These are phyloP conservation scores for Tryphoninae sp. DNA, from an alignment of 2,888 invertebrate genomes.

Conservation along the genomic window DNA sequence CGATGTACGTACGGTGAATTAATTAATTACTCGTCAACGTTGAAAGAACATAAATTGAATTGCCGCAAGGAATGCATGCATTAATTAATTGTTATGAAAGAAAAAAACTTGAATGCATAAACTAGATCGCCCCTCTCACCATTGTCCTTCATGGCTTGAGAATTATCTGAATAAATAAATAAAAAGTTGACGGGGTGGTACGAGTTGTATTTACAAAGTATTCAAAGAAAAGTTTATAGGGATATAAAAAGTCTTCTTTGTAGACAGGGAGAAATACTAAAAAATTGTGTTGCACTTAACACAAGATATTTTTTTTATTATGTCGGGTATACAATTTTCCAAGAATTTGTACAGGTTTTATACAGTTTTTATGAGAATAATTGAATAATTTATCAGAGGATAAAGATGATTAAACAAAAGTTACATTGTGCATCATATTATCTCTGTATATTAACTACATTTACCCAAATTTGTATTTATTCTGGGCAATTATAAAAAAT, in stretches of 20 bases:
- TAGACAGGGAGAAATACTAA: not conserved
- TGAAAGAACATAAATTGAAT: slow-evolving; percentile 3
- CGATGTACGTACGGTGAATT: not conserved
- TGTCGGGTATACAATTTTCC: too few species aligned
- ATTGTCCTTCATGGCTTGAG: slow-evolving; percentile 43
- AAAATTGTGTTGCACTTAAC: not conserved
- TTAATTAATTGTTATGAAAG: slow-evolving; percentile 9
- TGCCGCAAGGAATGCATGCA: slow-evolving; percentile 35
- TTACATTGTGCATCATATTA: too few species aligned
- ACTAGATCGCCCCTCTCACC: slow-evolving; percentile 53
- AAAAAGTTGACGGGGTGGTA: not conserved
- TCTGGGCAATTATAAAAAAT: too few species aligned
- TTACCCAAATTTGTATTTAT: too few species aligned
- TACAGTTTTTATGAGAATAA: too few species aligned
- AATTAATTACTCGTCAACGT: slow-evolving; percentile 37
- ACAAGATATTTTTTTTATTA: too few species aligned
- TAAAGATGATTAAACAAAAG: too few species aligned
- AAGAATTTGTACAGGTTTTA: too few species aligned
- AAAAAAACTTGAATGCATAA: slow-evolving; percentile 43
- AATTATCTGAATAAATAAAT: not conserved
- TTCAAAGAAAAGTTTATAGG: not conserved
- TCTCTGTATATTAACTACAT: too few species aligned
- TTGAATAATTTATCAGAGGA: too few species aligned
- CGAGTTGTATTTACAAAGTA: not conserved
- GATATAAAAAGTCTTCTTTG: not conserved